Percentiles rank a stretch among this genome's conserved stretches.
phyloP scores from a whole-genome alignment of 2,797 vertebrate species.

The Pipistrellus pipistrellus region DNA sequence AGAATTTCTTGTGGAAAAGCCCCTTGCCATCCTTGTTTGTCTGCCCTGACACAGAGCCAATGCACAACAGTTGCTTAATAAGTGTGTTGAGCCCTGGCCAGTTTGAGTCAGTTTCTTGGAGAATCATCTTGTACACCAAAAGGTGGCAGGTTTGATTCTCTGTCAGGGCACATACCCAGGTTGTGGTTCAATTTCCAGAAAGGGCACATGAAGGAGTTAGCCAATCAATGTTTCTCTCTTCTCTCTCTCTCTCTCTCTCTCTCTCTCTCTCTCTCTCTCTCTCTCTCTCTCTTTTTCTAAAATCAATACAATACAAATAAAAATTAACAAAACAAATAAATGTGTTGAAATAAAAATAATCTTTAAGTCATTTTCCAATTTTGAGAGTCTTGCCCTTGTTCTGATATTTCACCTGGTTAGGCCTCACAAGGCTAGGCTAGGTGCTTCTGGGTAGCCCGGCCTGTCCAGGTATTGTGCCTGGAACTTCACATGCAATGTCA shows the following conservation, averaged over 20 bases:
- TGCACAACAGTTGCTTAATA: background rate
- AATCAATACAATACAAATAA: background rate
- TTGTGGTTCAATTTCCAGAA: background rate
- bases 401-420: background rate
- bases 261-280: too few relatives aligned
- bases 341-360: constrained; percentile 1
- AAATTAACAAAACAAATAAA: background rate
- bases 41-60: background rate
- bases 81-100: background rate
- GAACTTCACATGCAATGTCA: background rate
- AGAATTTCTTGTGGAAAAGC: background rate
- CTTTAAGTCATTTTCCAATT: background rate
- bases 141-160: background rate
- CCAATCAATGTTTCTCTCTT: background rate
- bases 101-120: background rate
- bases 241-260: too few relatives aligned
- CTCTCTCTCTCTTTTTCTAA: background rate
- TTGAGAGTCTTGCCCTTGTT: background rate
- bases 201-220: background rate
- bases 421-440: background rate
- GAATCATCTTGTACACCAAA: background rate
- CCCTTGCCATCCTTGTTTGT: background rate
- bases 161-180: background rate
- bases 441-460: background rate
- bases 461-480: too few relatives aligned